Percentiles rank a stretch among this genome's conserved stretches.
phyloP scores from a whole-genome alignment of 2,797 vertebrate genomes.

The Cheirogaleus major region DNA sequence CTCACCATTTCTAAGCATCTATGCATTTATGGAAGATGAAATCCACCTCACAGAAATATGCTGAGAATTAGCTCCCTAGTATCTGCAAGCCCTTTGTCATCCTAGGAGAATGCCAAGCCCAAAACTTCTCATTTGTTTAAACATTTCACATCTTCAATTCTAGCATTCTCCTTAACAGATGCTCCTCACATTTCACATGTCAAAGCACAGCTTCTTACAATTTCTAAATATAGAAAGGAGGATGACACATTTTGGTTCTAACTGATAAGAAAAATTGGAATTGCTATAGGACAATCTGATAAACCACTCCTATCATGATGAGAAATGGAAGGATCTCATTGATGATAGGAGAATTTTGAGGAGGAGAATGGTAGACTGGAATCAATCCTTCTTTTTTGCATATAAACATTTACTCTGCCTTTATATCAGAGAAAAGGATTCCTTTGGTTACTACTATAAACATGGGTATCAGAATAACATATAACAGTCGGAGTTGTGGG shows the following conservation, averaged over 20 bases:
- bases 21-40: background rate
- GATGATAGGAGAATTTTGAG: background rate
- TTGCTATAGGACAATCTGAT: background rate
- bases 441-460: background rate
- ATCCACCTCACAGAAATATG: background rate
- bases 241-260: background rate
- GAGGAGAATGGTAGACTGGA: background rate
- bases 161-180: slow-evolving; percentile 14
- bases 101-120: background rate
- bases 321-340: background rate
- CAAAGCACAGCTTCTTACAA: background rate
- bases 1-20: background rate
- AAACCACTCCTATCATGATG: background rate
- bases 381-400: background rate
- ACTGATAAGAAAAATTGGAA: background rate
- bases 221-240: background rate
- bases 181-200: background rate
- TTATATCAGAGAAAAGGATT: background rate
- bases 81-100: background rate
- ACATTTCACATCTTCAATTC: background rate
- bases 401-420: background rate
- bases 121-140: background rate
- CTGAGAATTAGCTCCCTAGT: background rate
- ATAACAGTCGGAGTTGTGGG: background rate
- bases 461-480: background rate